Evolutionary conservation across 1,140 invertebrate species (phyloP).

Genomic region (Drosophila seguyi): DNA sequence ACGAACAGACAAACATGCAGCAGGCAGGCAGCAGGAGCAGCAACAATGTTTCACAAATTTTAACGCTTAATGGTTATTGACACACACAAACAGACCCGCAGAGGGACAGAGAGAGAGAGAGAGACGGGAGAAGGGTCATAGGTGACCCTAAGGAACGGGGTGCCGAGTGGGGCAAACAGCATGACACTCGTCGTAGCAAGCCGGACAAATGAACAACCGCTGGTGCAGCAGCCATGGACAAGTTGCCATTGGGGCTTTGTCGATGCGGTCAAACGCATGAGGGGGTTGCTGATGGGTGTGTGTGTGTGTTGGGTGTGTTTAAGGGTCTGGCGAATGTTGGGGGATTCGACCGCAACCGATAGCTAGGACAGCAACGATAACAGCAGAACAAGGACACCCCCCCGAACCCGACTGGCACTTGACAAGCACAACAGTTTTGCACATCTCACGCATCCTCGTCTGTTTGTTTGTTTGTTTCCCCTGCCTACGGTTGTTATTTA

Average conservation of each 20-base stretch:
- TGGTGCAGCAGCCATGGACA: slow-evolving; percentile 59
- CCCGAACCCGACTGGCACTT: slow-evolving; percentile 34
- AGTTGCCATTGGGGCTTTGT: slow-evolving; percentile 53
- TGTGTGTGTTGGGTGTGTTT: not conserved
- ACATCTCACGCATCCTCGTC: slow-evolving; percentile 66
- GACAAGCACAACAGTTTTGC: slow-evolving; percentile 76
- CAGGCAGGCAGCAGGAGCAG: slow-evolving; percentile 27
- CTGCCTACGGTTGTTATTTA: slow-evolving; percentile 65
- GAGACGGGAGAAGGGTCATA: not conserved
- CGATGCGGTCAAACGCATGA: slow-evolving; percentile 27
- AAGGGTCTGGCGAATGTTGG: not conserved
- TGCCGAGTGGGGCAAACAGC: slow-evolving; percentile 54
- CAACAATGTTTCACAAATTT: slow-evolving; percentile 71
- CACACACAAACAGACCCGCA: slow-evolving; percentile 51
- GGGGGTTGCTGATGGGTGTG: not conserved
- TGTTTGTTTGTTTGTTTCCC: slow-evolving; percentile 19
- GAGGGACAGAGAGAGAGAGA: not conserved
- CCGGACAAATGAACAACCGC: slow-evolving; percentile 75
- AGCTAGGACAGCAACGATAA: slow-evolving; percentile 64
- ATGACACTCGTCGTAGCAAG: slow-evolving; percentile 68
- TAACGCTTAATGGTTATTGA: slow-evolving; percentile 81
- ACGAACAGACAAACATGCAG: slow-evolving; percentile 38
- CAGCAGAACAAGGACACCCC: slow-evolving; percentile 48
- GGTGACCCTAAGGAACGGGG: slow-evolving; percentile 2
- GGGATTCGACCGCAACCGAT: slow-evolving; percentile 57